Evolutionary conservation across 2,113 vertebrate genomes (phyloP), one percentile per base, ranked within the genome.

Genomic region (Machaerirhynchus nigripectus): DNA sequence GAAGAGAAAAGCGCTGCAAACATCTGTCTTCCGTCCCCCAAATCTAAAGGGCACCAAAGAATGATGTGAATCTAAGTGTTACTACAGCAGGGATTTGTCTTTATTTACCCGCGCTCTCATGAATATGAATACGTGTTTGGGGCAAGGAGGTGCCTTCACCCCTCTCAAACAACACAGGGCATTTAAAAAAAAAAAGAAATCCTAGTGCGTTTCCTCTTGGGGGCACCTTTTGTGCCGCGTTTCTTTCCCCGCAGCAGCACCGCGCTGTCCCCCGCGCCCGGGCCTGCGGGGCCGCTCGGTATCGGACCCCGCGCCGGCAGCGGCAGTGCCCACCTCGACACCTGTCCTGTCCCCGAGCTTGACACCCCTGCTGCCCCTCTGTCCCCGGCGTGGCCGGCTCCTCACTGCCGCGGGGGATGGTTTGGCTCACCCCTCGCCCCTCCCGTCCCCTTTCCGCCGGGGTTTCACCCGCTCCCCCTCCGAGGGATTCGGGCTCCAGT

Each of bases 31-130:
- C 97, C 28, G 95, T 97, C 97, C 94, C 96, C 96, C 82, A 97
- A 96, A 98, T 97, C 96, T 96, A 98, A 98, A 98, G 98, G 97
- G 97, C 98, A 96, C 96, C 95, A 94, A 97, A 98, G 98, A 98
- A 97, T 95, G 97, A 98, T 98, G 98, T 57, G 98, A 98, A 98
- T 98, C 98, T 96, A 97, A 98, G 97, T 96, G 96, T 96, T 98
- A 96, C 98, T 98, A 97, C 97, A 96, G 95, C 92, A 86, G 86
- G 94, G 82, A 98, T 98, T 97, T 97, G 97, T 98, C 97, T 98
- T 97, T 97, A 96, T 98, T 98, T 97, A 96, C 94, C 89, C 88
- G 59, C 31, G 22, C 74, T 94, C 98, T 98, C 98, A 98, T 98
- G 98, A 98, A 98, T 98, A 98, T 97, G 97, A 98, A 98, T 98